A percentile compares a stretch with the other conserved stretches of the same genome.
Evolutionary conservation across 2,888 invertebrate genomes (phyloP).

Genomic region (Aspidiotus destructor): DNA sequence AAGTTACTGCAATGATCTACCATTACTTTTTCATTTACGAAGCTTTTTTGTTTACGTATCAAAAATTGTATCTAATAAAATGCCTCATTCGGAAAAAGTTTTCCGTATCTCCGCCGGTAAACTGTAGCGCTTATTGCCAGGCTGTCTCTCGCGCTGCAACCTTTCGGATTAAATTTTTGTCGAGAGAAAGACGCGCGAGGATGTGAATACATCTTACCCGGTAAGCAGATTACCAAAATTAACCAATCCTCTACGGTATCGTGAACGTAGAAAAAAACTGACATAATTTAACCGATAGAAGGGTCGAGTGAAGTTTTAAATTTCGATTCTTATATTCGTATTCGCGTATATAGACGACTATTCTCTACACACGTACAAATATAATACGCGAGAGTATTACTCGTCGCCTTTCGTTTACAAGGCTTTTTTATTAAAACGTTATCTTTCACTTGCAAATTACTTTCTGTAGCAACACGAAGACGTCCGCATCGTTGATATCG

Average conservation of each 20-base stretch:
- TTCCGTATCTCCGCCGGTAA: too few relatives aligned
- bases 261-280: slow-evolving; percentile 24
- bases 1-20: too few relatives aligned
- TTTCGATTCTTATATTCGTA: not conserved
- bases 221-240: slow-evolving; percentile 31
- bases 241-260: slow-evolving; percentile 31
- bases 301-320: slow-evolving; percentile 11
- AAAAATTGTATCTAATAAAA: too few relatives aligned
- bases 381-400: not conserved
- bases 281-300: slow-evolving; percentile 22
- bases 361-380: too few relatives aligned
- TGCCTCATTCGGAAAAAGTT: too few relatives aligned
- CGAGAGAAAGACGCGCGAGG: not conserved
- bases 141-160: not conserved
- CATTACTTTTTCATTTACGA: too few relatives aligned
- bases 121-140: too few relatives aligned
- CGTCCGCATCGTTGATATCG: not conserved
- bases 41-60: too few relatives aligned
- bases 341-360: too few relatives aligned
- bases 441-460: slow-evolving; percentile 5
- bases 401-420: slow-evolving; percentile 4
- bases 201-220: slow-evolving; percentile 6
- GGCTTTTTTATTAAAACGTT: slow-evolving; percentile 13
- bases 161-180: slow-evolving; percentile 6
- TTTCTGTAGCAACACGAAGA: not conserved